Conservation (phyloP, 2,113 vertebrate species). For the Oxyruncus cristatus region DNA sequence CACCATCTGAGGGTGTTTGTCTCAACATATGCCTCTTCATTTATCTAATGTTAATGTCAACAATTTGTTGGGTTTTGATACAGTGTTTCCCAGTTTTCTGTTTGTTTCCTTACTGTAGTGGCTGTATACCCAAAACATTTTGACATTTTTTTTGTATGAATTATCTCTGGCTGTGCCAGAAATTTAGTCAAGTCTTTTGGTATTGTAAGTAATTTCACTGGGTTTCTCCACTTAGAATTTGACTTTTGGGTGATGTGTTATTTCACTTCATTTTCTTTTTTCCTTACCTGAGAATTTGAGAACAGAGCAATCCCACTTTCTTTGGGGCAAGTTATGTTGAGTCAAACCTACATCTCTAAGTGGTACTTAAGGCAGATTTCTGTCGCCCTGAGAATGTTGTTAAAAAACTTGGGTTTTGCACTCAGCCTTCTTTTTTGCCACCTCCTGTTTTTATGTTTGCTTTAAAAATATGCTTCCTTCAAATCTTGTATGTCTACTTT, state of each 20-base stretch:
- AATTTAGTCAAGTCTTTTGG: background rate
- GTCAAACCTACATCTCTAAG: background rate
- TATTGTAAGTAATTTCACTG: background rate
- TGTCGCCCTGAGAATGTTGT: background rate
- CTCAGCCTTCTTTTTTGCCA: background rate
- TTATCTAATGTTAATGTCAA: conserved; percentile 37
- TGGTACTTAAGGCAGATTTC: background rate
- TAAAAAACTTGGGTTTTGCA: background rate
- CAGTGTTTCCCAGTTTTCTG: conserved; percentile 29
- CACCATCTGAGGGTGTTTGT: conserved; percentile 53
- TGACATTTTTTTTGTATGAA: background rate
- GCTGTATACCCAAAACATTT: background rate
- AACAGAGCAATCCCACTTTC: background rate
- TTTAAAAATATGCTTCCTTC: background rate
- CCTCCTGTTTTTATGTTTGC: background rate
- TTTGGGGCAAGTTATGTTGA: background rate
- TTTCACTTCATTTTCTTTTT: background rate
- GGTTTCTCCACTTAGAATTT: background rate
- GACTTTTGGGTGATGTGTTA: background rate
- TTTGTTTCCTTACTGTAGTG: conserved; percentile 22
- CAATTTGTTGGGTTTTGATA: background rate
- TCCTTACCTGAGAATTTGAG: background rate
- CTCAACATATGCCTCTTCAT: conserved; percentile 47
- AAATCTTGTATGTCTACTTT: background rate
- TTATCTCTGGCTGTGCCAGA: background rate